phyloP scores from a whole-genome alignment of 2,113 vertebrate species.

The Rhizomys pruinosus region DNA sequence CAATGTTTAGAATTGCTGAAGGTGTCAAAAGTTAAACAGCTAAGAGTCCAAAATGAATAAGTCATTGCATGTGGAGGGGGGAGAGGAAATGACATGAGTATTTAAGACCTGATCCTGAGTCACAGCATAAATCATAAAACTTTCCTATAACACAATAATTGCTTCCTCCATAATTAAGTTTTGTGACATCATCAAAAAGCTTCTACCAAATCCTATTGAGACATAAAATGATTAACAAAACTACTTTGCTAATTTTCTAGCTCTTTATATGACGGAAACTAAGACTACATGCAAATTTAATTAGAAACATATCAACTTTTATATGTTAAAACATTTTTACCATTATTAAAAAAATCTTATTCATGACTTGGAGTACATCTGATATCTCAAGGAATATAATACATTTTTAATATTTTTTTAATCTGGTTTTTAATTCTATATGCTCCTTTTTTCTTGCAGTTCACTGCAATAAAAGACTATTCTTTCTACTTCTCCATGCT shows the following conservation, averaged over 20 bases:
- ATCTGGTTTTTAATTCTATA: constrained; percentile 55
- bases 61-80: not conserved
- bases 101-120: constrained; percentile 49
- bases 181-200: constrained; percentile 47
- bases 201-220: constrained; percentile 7
- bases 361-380: constrained; percentile 41
- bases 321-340: constrained; percentile 43
- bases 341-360: constrained; percentile 49
- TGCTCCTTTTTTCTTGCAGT: constrained; percentile 34
- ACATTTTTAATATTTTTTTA: constrained; percentile 40
- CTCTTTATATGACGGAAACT: not conserved
- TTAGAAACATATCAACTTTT: constrained; percentile 40
- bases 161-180: constrained; percentile 54
- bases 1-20: not conserved
- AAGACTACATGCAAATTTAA: constrained; percentile 29
- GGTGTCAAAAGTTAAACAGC: constrained; percentile 57
- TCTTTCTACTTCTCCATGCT: constrained; percentile 40
- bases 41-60: constrained; percentile 53
- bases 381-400: constrained; percentile 36
- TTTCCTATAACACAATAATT: constrained; percentile 51
- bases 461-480: constrained; percentile 40
- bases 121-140: constrained; percentile 51
- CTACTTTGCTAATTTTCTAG: constrained; percentile 46
- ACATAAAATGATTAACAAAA: constrained; percentile 53
- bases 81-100: constrained; percentile 25